Base-by-base conservation (phyloP, 2,888 invertebrate species). In the Rotaria socialis region DNA sequence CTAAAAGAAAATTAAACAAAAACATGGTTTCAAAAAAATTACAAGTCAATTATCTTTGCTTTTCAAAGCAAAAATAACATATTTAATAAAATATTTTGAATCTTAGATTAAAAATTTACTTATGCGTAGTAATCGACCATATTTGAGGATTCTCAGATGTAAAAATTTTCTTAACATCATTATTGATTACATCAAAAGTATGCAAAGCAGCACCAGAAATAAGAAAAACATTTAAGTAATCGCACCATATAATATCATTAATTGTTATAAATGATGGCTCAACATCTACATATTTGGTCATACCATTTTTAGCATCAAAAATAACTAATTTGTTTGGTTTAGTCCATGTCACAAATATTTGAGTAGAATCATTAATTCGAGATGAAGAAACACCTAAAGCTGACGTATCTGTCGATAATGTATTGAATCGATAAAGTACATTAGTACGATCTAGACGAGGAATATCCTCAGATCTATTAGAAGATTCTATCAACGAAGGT, bases 211-310 rank as follows among this genome's bases (percentile, higher is more conserved):
- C 60, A 67, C 60, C 60, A 16, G 60, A 8, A n/a, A 67, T 10
- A n/a, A 67, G 60, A 67, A 67, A 67, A 67, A 35, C 22, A 27
- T 67, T 67, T 67, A 67, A 67, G 35, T 67, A 67, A 27, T 67
- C 60, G 35, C 60, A 67, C 60, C 60, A 67, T 11, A 67, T 3
- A 67, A 67, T 67, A 35, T 67, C 60, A 35, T 67, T 27, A 35
- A 67, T 67, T 35, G 35, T n/a, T 27, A 35, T 35, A 27, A 67
- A 67, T 67, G 60, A 11, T 67, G 60, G 60, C 35, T 67, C 60
- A 67, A 67, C 60, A 67, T 67, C 60, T 1, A 67, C 5, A 67
- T 35, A 14, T 35, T 35, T 67, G 14, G 16, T 67, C 11, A 67
- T 14, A 27, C 60, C 60, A 14, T 67, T 14, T 67, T 67, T 35